phyloP scores from a whole-genome alignment of 92 coral and sea anemone species.

The Scolanthus callimorphus region DNA sequence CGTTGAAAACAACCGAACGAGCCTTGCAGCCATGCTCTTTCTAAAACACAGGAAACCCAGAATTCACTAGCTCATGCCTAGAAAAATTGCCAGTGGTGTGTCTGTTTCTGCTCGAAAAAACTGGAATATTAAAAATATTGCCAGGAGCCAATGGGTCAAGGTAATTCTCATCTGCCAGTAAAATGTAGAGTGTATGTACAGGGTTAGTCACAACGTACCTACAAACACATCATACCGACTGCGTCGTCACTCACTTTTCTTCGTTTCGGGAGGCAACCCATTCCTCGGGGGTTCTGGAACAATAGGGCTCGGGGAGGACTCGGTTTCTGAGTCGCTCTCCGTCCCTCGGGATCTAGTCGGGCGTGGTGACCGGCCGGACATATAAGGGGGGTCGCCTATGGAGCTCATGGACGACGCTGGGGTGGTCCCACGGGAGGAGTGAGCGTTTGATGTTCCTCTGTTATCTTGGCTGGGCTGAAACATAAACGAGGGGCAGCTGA shows the following conservation, averaged over 20 bases:
- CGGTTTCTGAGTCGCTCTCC: conserved; percentile 71
- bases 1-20: too few relatives aligned
- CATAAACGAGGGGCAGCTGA: not conserved
- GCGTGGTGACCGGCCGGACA: conserved; percentile 50
- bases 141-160: too few relatives aligned
- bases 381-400: conserved; percentile 66
- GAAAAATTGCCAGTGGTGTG: too few relatives aligned
- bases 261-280: conserved; percentile 43
- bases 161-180: not conserved
- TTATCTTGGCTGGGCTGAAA: conserved; percentile 88
- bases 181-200: not conserved
- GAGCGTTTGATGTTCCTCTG: conserved; percentile 50
- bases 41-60: too few relatives aligned
- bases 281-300: conserved; percentile 32
- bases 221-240: conserved; percentile 32
- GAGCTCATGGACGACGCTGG: conserved; percentile 89
- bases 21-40: too few relatives aligned
- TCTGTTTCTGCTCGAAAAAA: too few relatives aligned
- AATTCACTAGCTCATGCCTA: too few relatives aligned
- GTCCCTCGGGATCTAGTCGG: conserved; percentile 47
- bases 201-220: conserved; percentile 23
- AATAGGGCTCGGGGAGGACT: conserved; percentile 37
- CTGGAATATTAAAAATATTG: too few relatives aligned
- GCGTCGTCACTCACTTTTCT: conserved; percentile 68
- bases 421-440: conserved; percentile 73